Base-by-base conservation (phyloP, 2,797 vertebrate species). In the Mormyrus proboscirostris region DNA sequence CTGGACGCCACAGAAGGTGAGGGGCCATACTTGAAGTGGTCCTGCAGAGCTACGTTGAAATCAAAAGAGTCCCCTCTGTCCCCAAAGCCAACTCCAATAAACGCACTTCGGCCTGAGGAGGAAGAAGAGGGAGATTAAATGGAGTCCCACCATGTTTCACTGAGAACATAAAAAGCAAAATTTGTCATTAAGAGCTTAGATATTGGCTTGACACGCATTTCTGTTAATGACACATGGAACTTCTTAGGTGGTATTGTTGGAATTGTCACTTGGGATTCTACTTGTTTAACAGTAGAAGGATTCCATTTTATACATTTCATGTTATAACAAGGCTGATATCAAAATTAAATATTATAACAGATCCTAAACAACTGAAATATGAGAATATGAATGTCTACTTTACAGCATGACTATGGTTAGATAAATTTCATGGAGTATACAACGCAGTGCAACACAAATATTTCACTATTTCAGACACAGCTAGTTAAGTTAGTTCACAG, bases 1-100 rank as follows among this genome's bases (percentile, higher is more conserved):
- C 7, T 1, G 47, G 19, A 84, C 16, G 16, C 2, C 16, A 88
- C 59, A 38, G 5, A 57, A 6, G 44, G 8, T 12, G 9, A 12
- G 38, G 22, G 29, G 47, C 94, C 97, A 96, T 94, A 98, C 98
- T 99, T 99, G 95, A 99, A 99, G 92, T 99, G 98, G 94, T 99
- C 98, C 94, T 99, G 98, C 91, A 99, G 93, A 90, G 98, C 93
- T 89, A 99, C 98, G 10, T 98, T 99, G 93, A 99, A 99, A 93
- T 99, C 98, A 90, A 99, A 99, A 29, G 98, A 96, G 88, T 99
- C 98, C 2, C 98, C 98, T 90, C 98, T 94, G 94, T 99, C 98
- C 3, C 95, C 95, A 88, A 99, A 99, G 87, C 98, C 98, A 57
- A 99, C 97, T 69, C 98, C 98, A 89, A 99, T 98, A 93, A 99